Evolutionary conservation across 1,140 invertebrate species (phyloP), one percentile per base, ranked within the genome.

Genomic region (Bilobella aurantiaca): DNA sequence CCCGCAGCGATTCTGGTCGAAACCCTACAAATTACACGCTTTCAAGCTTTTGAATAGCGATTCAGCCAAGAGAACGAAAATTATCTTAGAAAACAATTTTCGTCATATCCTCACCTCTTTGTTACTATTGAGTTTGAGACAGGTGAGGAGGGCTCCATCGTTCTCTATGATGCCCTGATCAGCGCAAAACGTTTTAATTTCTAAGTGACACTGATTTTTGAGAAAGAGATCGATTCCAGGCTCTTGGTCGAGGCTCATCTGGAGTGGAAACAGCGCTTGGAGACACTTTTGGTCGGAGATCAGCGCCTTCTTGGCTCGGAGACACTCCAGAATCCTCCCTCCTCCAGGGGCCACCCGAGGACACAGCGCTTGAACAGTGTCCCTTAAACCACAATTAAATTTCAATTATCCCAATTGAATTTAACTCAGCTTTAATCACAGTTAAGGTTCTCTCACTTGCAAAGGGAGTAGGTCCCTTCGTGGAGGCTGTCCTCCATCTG

Each of bases 401-500:
- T 58, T 27, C 30, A 29, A 56, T 53, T 49, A 21, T 25, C 2
- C 18, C 2, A 25, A 12, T 30, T 63, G 34, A 60, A 64, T 62
- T 62, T 66, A 1, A 58, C 67, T 42, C 21, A n/a, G 37, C 21
- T 56, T 56, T 16, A 18, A 18, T 42, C 34, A n/a, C n/a, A n/a
- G n/a, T n/a, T n/a, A n/a, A n/a, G n/a, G n/a, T 42, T 29, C 18
- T 47, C 63, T 66, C 14, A 73, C 63, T 65, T 62, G 71, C 71
- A 76, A 75, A 79, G 81, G 80, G 89, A 87, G 76, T 88, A 84
- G 57, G 87, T 85, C 75, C 49, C 88, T 87, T 64, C 90, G 92
- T 71, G 86, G 84, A 58, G 85, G 71, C 86, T 81, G 77, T 93
- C 89, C 73, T 95, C 87, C 23, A 96, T 79, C 75, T 97, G 93